phyloP scores from a whole-genome alignment of 2,797 vertebrate genomes.

The Arremon brunneinucha region DNA sequence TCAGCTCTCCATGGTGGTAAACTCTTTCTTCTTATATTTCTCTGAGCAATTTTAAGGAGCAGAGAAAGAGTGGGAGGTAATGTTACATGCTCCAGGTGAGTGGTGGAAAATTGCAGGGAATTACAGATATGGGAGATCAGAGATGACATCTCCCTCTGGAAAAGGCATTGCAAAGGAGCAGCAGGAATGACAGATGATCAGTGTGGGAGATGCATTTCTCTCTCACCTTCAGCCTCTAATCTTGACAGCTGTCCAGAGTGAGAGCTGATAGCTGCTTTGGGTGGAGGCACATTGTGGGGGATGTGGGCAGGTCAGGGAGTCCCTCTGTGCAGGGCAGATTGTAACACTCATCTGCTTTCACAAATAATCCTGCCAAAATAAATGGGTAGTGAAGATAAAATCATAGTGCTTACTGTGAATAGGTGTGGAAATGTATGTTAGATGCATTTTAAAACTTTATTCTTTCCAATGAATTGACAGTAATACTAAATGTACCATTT shows the following conservation, averaged over 20 bases:
- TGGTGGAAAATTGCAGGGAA: not conserved
- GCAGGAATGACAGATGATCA: not conserved
- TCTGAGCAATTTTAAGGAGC: not conserved
- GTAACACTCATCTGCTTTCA: not conserved
- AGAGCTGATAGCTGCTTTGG: not conserved
- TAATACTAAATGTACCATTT: not conserved
- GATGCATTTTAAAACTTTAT: not conserved
- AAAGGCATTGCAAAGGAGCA: not conserved
- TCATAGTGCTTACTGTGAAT: not conserved
- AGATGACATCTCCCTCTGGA: not conserved
- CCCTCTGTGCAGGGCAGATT: not conserved
- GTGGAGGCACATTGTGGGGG: not conserved
- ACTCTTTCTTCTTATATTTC: not conserved
- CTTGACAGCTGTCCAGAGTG: not conserved
- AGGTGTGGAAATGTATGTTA: not conserved
- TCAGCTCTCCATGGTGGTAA: not conserved
- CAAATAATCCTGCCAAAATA: not conserved
- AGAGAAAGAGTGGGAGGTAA: not conserved
- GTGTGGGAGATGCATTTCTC: not conserved
- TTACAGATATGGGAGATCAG: not conserved
- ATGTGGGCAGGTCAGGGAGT: not conserved
- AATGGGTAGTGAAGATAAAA: not conserved
- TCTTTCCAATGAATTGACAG: not conserved
- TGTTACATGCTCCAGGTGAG: not conserved
- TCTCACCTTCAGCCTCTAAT: not conserved